phyloP scores from a whole-genome alignment of 2,113 vertebrate species.

The Fregata magnificens region DNA sequence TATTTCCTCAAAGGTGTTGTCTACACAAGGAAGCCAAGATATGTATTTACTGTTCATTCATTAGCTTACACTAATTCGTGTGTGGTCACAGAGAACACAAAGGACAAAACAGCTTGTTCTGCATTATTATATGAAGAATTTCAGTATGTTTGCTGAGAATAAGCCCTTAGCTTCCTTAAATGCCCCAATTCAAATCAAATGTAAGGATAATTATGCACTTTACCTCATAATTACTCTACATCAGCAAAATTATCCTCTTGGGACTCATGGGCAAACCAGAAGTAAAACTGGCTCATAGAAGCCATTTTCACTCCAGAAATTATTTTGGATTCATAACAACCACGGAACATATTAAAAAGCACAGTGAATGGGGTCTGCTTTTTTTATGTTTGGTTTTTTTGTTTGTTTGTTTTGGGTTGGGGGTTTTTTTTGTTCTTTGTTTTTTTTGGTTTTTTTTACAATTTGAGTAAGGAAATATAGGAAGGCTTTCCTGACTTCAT shows the following conservation, averaged over 20 bases:
- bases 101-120: background rate
- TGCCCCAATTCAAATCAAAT: background rate
- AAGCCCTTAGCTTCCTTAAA: conserved; percentile 8
- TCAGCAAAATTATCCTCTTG: conserved; percentile 18
- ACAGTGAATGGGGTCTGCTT: background rate
- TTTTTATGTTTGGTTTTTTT: background rate
- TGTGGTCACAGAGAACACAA: background rate
- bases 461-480: background rate
- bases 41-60: background rate
- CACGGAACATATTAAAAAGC: background rate
- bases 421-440: no score
- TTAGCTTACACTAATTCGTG: background rate
- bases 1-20: background rate
- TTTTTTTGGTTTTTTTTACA: background rate
- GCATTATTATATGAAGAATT: background rate
- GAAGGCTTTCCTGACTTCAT: background rate
- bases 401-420: background rate
- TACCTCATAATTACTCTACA: background rate
- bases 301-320: background rate
- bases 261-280: background rate
- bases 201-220: background rate
- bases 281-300: background rate
- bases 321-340: background rate
- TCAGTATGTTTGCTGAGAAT: background rate
- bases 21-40: background rate